phyloP scores from a whole-genome alignment of 2,797 vertebrate species.

The Hippoglossus hippoglossus region DNA sequence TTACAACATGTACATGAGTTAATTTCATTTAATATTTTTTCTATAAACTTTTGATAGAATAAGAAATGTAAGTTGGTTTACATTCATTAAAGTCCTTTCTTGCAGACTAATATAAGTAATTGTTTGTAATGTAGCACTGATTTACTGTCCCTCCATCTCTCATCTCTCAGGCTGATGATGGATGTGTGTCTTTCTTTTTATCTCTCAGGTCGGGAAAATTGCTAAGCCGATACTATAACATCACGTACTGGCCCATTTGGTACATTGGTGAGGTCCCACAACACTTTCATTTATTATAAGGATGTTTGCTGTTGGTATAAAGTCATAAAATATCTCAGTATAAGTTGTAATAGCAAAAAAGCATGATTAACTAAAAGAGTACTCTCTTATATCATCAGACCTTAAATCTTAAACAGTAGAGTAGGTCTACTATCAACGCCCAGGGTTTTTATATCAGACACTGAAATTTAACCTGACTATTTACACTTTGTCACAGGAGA shows the following conservation, averaged over 20 bases:
- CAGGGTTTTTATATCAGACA: neutral
- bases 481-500: neutral
- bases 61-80: too few relatives aligned
- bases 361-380: neutral
- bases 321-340: too few relatives aligned
- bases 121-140: neutral
- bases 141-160: too few relatives aligned
- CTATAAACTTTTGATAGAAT: too few relatives aligned
- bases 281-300: neutral
- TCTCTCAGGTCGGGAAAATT: slow-evolving; percentile 91
- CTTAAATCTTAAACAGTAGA: too few relatives aligned
- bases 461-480: neutral
- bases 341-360: too few relatives aligned
- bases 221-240: slow-evolving; percentile 91
- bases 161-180: neutral
- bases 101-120: too few relatives aligned
- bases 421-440: neutral
- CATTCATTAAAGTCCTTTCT: neutral
- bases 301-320: neutral
- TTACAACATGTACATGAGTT: too few relatives aligned
- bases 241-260: slow-evolving; percentile 94
- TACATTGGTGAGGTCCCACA: slow-evolving; percentile 91
- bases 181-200: neutral
- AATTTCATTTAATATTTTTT: too few relatives aligned
- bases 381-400: neutral